Percentiles rank a stretch among this genome's conserved stretches.
phyloP scores from a whole-genome alignment of 2,797 vertebrate genomes.

The Pipistrellus kuhlii region DNA sequence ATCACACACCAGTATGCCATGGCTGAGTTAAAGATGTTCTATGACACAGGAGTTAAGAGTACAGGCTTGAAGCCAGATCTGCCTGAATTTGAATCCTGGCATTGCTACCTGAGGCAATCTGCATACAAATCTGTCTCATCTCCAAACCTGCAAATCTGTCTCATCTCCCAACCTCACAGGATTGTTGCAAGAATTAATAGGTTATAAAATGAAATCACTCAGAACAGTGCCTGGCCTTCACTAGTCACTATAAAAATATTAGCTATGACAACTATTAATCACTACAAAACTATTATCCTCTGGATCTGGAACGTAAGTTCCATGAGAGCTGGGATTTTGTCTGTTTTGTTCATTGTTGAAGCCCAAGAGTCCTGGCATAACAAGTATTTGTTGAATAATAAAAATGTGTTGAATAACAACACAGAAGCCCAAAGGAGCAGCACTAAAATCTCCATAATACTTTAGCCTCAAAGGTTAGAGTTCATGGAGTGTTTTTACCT shows the following conservation, averaged over 20 bases:
- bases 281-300: neutral
- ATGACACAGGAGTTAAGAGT: neutral
- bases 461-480: neutral
- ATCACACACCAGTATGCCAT: neutral
- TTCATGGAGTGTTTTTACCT: neutral
- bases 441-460: neutral
- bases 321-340: neutral
- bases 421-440: neutral
- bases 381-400: neutral
- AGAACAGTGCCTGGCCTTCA: neutral
- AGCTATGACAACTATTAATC: neutral
- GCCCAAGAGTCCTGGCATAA: neutral
- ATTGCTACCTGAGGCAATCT: neutral
- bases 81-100: neutral
- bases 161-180: neutral
- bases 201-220: neutral
- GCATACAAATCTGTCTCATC: neutral
- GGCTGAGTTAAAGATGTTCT: neutral
- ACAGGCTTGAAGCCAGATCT: neutral
- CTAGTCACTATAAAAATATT: neutral
- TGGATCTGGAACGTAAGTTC: neutral
- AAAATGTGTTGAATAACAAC: neutral
- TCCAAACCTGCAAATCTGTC: neutral
- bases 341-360: neutral
- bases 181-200: neutral